These are phyloP conservation scores for Periophthalmus modestus DNA, from an alignment of 2,113 vertebrate species.

Conservation along the genomic window DNA sequence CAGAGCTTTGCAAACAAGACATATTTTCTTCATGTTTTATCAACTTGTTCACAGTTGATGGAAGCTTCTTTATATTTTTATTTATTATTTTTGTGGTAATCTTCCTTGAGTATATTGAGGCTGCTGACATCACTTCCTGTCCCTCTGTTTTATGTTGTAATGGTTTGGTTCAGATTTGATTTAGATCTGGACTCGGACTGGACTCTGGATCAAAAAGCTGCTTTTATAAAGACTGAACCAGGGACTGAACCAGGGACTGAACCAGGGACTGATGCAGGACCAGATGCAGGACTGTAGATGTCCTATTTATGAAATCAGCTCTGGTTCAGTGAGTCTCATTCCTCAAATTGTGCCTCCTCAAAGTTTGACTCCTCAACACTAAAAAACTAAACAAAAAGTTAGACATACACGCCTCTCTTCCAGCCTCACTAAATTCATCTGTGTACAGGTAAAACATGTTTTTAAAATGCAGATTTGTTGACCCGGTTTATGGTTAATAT, in stretches of 20 bases:
- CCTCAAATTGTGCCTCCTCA: too few relatives aligned
- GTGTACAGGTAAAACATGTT: too few relatives aligned
- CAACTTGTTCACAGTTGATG: background rate
- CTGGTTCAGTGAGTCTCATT: background rate
- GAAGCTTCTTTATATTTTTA: background rate
- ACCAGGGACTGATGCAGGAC: too few relatives aligned
- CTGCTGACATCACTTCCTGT: slow-evolving; percentile 3
- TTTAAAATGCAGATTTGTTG: too few relatives aligned
- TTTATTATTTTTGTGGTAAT: background rate
- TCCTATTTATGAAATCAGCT: background rate
- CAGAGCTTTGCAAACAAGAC: background rate
- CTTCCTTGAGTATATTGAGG: background rate
- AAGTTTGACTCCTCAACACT: too few relatives aligned
- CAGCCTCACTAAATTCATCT: too few relatives aligned
- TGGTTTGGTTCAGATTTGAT: background rate
- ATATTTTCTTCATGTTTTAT: background rate
- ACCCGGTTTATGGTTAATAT: too few relatives aligned
- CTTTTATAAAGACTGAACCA: background rate
- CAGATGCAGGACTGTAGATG: background rate
- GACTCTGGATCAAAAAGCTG: background rate
- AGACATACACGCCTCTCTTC: too few relatives aligned
- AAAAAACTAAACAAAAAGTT: too few relatives aligned
- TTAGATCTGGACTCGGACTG: background rate
- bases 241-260: background rate
- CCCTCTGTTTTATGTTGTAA: background rate